Base-by-base conservation (phyloP, 2,888 invertebrate genomes). In the Dyspetes luteomarginatus region DNA sequence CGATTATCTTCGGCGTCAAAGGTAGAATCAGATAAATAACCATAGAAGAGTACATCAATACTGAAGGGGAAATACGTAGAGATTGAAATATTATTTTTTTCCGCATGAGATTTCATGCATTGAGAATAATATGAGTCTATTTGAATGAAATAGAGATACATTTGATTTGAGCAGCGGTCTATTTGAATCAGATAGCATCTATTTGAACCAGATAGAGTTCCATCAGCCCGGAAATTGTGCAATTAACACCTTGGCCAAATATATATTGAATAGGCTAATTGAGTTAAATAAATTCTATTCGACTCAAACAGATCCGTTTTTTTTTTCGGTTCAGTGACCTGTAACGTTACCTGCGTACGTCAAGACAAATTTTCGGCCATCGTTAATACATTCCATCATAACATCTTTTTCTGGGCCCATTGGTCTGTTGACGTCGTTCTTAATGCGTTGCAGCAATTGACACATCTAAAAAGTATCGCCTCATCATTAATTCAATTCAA, bases 271-370 rank as follows among this genome's bases (percentile, higher is more conserved):
- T 36, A 30, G 3, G 12, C 1, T 5, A 36, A 2, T 24, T 4
- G 24, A 7, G 3, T 4, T 1, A n/a, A n/a, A n/a, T n/a, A n/a
- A n/a, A n/a, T n/a, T n/a, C n/a, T n/a, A n/a, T n/a, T n/a, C n/a
- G n/a, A n/a, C n/a, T n/a, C n/a, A n/a, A n/a, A n/a, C n/a, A n/a
- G n/a, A n/a, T n/a, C n/a, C n/a, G n/a, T n/a, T n/a, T n/a, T n/a
- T n/a, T n/a, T n/a, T n/a, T n/a, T n/a, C n/a, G n/a, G n/a, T n/a
- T n/a, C n/a, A n/a, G n/a, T n/a, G n/a, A n/a, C n/a, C n/a, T n/a
- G n/a, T n/a, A n/a, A 45, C 24, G 28, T 73, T 62, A 74, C 73
- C 55, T 19, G 73, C 28, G 15, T 74, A 74, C 1, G 48, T n/a
- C 5, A 65, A 1, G 2, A 19, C 24, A 45, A 65, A 65, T 15